These are phyloP conservation scores for Asteroscopus sphinx DNA, from an alignment of 2,888 invertebrate species.

Conservation along the genomic window DNA sequence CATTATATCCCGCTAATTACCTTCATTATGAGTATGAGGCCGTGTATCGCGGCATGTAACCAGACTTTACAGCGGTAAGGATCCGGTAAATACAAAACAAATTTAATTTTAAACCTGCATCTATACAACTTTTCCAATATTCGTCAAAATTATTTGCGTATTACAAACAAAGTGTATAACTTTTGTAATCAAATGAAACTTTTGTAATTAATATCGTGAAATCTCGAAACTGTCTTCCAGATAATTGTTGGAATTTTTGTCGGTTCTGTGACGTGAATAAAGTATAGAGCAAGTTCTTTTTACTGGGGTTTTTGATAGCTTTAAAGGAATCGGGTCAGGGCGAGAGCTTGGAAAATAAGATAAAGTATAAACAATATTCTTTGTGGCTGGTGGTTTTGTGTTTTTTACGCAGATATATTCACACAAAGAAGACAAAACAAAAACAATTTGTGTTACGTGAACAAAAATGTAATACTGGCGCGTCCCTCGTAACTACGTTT, in stretches of 20 bases:
- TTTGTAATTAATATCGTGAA: conserved; percentile 55
- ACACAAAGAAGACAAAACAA: conserved; percentile 52
- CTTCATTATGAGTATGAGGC: not conserved
- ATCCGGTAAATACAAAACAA: conserved; percentile 21
- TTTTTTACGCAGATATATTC: conserved; percentile 51
- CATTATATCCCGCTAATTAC: not conserved
- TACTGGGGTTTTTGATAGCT: conserved; percentile 25
- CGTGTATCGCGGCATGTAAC: conserved; percentile 1
- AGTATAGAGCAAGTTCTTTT: conserved; percentile 12
- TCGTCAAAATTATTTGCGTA: conserved; percentile 52
- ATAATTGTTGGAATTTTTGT: conserved; percentile 43
- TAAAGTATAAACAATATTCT: conserved; percentile 43
- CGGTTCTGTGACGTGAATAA: conserved; percentile 28
- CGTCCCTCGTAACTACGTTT: conserved; percentile 34
- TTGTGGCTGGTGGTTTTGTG: conserved; percentile 22
- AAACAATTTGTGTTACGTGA: conserved; percentile 54
- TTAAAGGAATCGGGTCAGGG: conserved; percentile 33
- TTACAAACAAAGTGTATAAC: conserved; percentile 51
- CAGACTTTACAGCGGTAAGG: conserved; percentile 7
- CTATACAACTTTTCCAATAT: conserved; percentile 56
- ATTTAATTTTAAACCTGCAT: conserved; percentile 48
- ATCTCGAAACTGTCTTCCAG: conserved; percentile 42
- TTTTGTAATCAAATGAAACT: conserved; percentile 58
- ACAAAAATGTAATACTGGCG: conserved; percentile 52
- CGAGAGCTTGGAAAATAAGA: conserved; percentile 15